These are phyloP conservation scores for Rhamnusium bicolor DNA, from an alignment of 2,888 invertebrate species.

Conservation along the genomic window DNA sequence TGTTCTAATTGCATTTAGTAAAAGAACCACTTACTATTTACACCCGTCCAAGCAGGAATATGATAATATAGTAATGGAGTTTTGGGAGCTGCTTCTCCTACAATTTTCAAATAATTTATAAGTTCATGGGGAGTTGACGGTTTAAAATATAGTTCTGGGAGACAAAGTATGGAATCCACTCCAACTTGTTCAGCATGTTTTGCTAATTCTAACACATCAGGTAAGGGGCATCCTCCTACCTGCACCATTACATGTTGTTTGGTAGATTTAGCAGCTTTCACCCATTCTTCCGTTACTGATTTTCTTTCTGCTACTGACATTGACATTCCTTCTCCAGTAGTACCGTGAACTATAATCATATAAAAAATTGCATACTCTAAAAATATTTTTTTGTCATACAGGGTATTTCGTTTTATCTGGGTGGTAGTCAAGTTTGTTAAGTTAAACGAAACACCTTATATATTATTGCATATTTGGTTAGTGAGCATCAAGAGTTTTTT, in stretches of 20 bases:
- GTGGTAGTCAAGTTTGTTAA: too few relatives aligned
- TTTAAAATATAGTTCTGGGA: slow-evolving; percentile 86
- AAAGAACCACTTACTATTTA: slow-evolving; percentile 84
- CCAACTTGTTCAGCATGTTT: slow-evolving; percentile 78
- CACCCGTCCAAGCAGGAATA: slow-evolving; percentile 81
- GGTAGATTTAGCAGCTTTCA: slow-evolving; percentile 72
- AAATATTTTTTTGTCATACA: too few relatives aligned
- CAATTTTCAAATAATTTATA: slow-evolving; percentile 78
- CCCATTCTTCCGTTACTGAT: slow-evolving; percentile 78
- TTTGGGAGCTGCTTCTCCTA: slow-evolving; percentile 69
- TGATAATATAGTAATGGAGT: slow-evolving; percentile 89
- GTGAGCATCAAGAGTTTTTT: too few relatives aligned
- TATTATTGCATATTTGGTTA: too few relatives aligned
- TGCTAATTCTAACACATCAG: slow-evolving; percentile 81
- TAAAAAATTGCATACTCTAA: slow-evolving; percentile 53
- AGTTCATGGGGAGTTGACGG: slow-evolving; percentile 77
- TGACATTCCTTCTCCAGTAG: slow-evolving; percentile 84
- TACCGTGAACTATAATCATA: slow-evolving; percentile 80
- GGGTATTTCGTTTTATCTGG: too few relatives aligned
- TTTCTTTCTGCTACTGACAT: slow-evolving; percentile 81
- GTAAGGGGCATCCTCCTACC: slow-evolving; percentile 80
- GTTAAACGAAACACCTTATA: too few relatives aligned
- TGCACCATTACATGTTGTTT: slow-evolving; percentile 80
- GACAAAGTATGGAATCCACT: slow-evolving; percentile 80
- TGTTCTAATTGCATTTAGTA: too few relatives aligned